Conservation (phyloP, 2,888 invertebrate species). For the Asteroscopus sphinx region DNA sequence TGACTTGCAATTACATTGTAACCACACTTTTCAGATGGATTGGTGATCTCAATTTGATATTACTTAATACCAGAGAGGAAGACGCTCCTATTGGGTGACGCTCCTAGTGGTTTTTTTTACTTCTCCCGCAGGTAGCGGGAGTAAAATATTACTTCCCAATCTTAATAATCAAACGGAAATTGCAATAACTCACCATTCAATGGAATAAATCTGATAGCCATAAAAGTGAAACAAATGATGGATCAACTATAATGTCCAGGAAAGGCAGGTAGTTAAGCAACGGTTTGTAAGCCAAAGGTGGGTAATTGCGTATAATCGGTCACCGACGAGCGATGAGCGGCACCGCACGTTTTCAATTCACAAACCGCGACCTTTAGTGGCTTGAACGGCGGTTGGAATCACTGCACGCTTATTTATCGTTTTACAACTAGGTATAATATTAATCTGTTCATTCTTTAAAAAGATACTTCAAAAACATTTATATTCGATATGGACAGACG, state of each 20-base stretch:
- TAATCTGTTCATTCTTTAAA: too few relatives aligned
- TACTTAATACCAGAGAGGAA: too few relatives aligned
- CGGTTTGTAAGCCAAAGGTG: constrained; percentile 54
- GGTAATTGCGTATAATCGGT: constrained; percentile 74
- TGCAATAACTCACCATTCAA: constrained; percentile 3
- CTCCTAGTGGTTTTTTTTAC: too few relatives aligned
- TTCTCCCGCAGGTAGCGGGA: too few relatives aligned
- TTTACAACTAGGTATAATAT: background rate
- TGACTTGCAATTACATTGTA: background rate
- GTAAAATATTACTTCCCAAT: too few relatives aligned
- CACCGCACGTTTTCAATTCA: constrained; percentile 78
- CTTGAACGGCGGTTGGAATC: background rate
- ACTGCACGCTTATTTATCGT: constrained; percentile 6
- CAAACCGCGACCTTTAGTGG: constrained; percentile 39
- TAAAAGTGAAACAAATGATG: constrained; percentile 14
- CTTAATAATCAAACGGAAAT: too few relatives aligned
- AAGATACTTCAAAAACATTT: too few relatives aligned
- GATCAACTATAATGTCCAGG: constrained; percentile 19
- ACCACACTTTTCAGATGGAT: too few relatives aligned
- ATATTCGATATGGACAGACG: background rate
- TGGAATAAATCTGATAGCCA: constrained; percentile 1
- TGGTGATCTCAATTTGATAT: too few relatives aligned
- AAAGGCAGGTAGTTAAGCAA: constrained; percentile 21
- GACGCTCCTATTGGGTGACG: too few relatives aligned
- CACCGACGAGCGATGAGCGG: constrained; percentile 66